Percentiles rank a stretch among this genome's conserved stretches.
Evolutionary conservation across 2,113 vertebrate genomes (phyloP).

Genomic region (Speoplatyrhinus poulsoni): DNA sequence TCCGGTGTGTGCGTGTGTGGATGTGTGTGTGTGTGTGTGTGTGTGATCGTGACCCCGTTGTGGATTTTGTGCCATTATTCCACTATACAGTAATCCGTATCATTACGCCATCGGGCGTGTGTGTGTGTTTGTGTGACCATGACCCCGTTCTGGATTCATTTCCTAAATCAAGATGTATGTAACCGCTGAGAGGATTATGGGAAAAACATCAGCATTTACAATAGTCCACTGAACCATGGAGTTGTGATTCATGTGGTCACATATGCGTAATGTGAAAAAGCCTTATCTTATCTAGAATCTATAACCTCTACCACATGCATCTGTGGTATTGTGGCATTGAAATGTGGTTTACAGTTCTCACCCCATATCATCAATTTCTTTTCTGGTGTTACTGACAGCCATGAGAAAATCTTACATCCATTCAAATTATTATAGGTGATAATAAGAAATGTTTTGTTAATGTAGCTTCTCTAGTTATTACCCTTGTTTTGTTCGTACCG

Average conservation of each 20-base stretch:
- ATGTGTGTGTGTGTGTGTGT: no score
- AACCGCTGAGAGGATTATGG: slow-evolving; percentile 63
- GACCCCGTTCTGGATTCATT: no score
- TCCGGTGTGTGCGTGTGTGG: no score
- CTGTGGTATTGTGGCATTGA: background rate
- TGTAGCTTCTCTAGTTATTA: no score
- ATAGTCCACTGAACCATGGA: slow-evolving; percentile 34
- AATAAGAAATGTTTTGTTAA: no score
- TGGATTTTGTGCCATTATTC: no score
- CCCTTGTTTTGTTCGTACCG: background rate
- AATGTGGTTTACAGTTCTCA: background rate
- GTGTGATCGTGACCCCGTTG: no score
- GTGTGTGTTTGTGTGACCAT: no score
- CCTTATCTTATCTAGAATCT: slow-evolving; percentile 20
- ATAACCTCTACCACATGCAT: background rate
- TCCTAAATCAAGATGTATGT: slow-evolving; percentile 71
- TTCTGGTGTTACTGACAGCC: slow-evolving; percentile 11
- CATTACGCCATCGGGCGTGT: no score
- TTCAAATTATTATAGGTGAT: background rate
- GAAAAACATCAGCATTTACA: slow-evolving; percentile 53
- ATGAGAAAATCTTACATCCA: slow-evolving; percentile 25
- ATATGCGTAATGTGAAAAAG: slow-evolving; percentile 23
- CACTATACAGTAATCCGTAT: no score
- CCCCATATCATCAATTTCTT: background rate
- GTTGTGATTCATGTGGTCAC: slow-evolving; percentile 20